A percentile compares a stretch with the other conserved stretches of the same genome.
Conservation (phyloP, 2,113 vertebrate genomes). For the Lasiurus cinereus region DNA sequence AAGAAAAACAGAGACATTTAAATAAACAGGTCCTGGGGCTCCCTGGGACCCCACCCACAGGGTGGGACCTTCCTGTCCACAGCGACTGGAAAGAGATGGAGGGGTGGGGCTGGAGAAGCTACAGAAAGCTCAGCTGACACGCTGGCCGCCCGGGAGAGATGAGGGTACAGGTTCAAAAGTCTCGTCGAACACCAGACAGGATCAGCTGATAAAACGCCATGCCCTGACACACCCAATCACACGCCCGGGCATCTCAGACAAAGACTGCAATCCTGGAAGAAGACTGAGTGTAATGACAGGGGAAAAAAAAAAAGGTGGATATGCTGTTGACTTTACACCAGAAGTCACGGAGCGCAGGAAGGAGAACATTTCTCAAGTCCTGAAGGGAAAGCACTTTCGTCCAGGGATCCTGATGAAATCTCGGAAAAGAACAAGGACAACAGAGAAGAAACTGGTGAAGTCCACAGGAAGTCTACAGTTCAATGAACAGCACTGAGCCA, state of each 20-base stretch:
- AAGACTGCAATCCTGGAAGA: slow-evolving; percentile 1
- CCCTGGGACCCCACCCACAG: neutral
- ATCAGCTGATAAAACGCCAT: neutral
- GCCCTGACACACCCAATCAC: neutral
- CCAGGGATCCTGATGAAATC: neutral
- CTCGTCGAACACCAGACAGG: neutral
- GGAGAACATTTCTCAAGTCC: neutral
- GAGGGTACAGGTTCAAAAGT: neutral
- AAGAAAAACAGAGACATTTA: neutral
- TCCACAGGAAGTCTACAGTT: neutral
- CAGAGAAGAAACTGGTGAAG: neutral
- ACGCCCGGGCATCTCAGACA: neutral
- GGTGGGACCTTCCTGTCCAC: neutral
- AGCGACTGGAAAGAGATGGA: neutral
- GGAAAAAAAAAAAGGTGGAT: neutral
- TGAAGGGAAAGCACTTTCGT: neutral
- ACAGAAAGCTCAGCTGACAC: neutral
- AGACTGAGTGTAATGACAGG: neutral
- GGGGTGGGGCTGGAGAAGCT: neutral
- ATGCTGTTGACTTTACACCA: neutral
- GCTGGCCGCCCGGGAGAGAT: neutral
- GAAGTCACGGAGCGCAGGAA: neutral
- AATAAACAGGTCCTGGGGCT: neutral
- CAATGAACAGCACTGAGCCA: neutral
- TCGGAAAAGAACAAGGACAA: neutral